Evolutionary conservation across 2,888 invertebrate species (phyloP), one percentile per base, ranked within the genome.

Genomic region (Tillus elongatus): DNA sequence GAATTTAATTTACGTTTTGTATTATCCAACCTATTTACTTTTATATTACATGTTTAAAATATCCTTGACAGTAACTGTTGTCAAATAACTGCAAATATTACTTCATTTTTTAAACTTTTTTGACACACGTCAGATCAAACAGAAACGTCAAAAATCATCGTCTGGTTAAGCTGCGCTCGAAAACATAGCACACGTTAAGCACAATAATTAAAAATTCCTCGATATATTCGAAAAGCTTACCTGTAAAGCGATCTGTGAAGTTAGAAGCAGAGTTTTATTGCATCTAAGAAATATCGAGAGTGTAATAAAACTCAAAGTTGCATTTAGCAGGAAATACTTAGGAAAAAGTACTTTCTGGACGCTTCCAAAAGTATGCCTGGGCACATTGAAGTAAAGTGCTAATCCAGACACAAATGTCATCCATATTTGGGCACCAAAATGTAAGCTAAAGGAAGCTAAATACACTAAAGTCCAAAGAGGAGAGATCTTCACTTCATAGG

Each of bases 371-470:
- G 80, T 81, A 54, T 89, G 88, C 11, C 91, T 76, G 1, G 90
- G 88, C 46, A 91, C 69, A 4, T 79, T 77, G 68, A 90, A 89
- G 67, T 86, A 91, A 36, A 91, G 70, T 37, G 89, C 80, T 35
- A 91, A 67, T 46, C 91, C 91, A 56, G 90, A 90, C 19, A 91
- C 75, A 57, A 91, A 84, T 8, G 90, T 89, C 86, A 91, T 91
- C 91, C 91, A 91, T 47, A 90, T 75, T 68, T 91, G 90, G 12
- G 87, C 74, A 16, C 91, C 91, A 50, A 88, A 79, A 61, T 90
- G 88, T 38, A 79, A 76, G 44, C 84, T 80, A 50, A 90, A 84
- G 4, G 84, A 77, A 1, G 75, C 75, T 16, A 91, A 69, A 63
- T 90, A 89, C 13, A 84, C 64, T 39, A 88, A 73, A 32, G 73